Base-by-base conservation (phyloP, 2,797 vertebrate species). In the Telmatherina bonti region DNA sequence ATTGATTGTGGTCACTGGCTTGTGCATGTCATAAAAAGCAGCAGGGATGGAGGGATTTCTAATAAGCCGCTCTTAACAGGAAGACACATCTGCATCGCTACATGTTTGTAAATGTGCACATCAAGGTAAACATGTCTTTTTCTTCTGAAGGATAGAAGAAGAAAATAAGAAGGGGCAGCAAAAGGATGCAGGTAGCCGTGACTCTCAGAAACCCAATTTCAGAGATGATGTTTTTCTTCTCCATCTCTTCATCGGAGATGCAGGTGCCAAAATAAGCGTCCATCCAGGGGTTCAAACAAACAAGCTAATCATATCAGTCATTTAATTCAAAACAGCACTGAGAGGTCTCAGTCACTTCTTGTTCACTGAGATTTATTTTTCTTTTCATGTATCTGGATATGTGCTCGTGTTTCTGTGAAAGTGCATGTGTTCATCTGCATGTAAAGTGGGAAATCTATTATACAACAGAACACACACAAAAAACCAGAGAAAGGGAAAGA, bases 381-480 rank as follows among this genome's bases (percentile, higher is more conserved):
- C 47, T 38, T 13, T 63, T 0, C 41, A 26, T 56, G 7, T 2
- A 5, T 24, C 13, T 49, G 26, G 10, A 11, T 13, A 30, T 38
- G 59, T 13, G 18, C 5, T 22, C 51, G 61, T 31, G 7, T 64
- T 61, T 70, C 54, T 38, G 31, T 38, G 45, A 45, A 41, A 45
- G 5, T 20, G 13, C 43, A 27, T 31, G 56, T 58, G 60, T 67
- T 72, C 62, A 78, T 84, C 73, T 80, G 54, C 74, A 76, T 85
- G 64, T 74, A 81, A 76, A 84, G 72, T 72, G 63, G 69, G 18
- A 72, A 82, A 81, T 85, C 77, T 80, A 70, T 86, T 82, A 80
- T 61, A 70, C 63, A 69, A 56, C 33, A 58, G 78, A 77, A 79
- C 64, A 70, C 66, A 60, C 5, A 53, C 24, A 69, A 49, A 78